Base-by-base conservation (phyloP, 2,888 invertebrate species). In the Heliconius ethilla region DNA sequence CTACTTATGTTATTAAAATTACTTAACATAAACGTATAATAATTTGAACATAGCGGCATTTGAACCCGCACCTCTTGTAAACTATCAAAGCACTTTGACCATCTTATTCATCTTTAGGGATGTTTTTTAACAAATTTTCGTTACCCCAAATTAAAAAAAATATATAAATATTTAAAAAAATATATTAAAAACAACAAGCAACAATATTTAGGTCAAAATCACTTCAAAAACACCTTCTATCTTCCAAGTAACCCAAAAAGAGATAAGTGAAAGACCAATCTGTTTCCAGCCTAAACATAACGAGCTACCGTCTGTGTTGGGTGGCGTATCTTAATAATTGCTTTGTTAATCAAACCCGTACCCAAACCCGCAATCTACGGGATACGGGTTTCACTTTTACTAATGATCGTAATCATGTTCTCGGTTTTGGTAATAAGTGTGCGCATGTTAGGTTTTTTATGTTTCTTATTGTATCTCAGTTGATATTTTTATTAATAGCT, bases 271-370 rank as follows among this genome's bases (percentile, higher is more conserved):
- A 69, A 40, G 69, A 25, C 13, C 25, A 40, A 69, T 69, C 40
- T 69, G 25, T 45, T 69, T 69, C 25, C 3, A 25, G 9, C 25
- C 15, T 69, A 45, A 13, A 15, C 40, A 69, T 40, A 40, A 40
- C 4, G 40, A 69, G 40, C 15, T 40, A 45, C 40, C 25, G 25
- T 69, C 69, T 69, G 25, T 25, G 40, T 40, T 25, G 40, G 69
- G 67, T 67, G 67, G 69, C 25, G 40, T 40, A 69, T 69, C 69
- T 69, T 69, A 69, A 69, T 69, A 69, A 69, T 45, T 69, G 69
- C 40, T 69, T 69, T 69, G 40, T 69, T 69, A 69, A 69, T 69
- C 69, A 69, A 69, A 9, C 40, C 15, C 25, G 40, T 9, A n/a
- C 40, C 69, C 18, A 40, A 45, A 45, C 40, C 29, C 29, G 11